Conservation (phyloP, 2,888 invertebrate species). For the Acrocera orbiculus region DNA sequence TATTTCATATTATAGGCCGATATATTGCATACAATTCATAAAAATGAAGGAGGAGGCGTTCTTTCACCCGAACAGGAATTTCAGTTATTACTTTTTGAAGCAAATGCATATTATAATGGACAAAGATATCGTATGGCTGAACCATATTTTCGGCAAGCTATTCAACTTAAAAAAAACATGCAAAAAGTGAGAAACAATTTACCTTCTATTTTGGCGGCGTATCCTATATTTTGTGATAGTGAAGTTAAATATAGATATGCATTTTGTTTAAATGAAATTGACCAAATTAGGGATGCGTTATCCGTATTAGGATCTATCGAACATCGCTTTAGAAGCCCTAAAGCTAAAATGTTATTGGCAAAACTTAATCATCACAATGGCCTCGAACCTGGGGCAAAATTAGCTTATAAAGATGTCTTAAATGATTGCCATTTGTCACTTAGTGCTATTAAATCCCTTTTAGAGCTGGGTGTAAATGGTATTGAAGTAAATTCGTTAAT, state of each 20-base stretch:
- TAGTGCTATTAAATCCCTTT: conserved; percentile 53
- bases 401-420: conserved; percentile 62
- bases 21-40: conserved; percentile 43
- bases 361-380: conserved; percentile 51
- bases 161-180: conserved; percentile 30
- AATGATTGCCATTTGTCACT: conserved; percentile 57
- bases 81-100: conserved; percentile 46
- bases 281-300: conserved; percentile 41
- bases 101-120: conserved; percentile 47
- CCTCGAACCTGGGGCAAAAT: conserved; percentile 51
- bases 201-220: too few relatives aligned
- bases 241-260: conserved; percentile 59
- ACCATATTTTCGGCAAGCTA: conserved; percentile 42
- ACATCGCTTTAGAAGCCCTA: conserved; percentile 47
- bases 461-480: conserved; percentile 53
- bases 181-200: too few relatives aligned
- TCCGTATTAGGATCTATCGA: conserved; percentile 28
- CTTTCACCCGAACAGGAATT: conserved; percentile 41
- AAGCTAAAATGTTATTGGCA: conserved; percentile 60
- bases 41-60: conserved; percentile 38
- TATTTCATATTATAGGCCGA: conserved; percentile 38
- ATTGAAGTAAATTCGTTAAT: conserved; percentile 57
- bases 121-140: conserved; percentile 52
- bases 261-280: conserved; percentile 46
- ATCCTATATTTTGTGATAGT: conserved; percentile 37